Conservation (phyloP, 2,797 vertebrate species). For the Mus caroli region DNA sequence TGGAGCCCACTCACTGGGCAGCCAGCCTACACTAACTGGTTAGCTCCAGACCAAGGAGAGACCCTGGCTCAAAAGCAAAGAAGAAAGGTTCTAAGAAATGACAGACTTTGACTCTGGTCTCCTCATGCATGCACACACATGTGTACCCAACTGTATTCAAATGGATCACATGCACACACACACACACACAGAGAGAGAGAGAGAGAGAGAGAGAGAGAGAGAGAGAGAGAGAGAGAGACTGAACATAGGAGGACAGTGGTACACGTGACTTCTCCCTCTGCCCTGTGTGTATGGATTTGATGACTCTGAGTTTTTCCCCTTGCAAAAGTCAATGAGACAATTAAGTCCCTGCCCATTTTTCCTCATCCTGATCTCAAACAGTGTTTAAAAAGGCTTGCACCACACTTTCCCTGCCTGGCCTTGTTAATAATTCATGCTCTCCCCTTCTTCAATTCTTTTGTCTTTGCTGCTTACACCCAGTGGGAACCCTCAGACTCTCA, state of each 20-base stretch:
- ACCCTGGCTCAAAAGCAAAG: not conserved
- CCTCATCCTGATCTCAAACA: constrained; percentile 80
- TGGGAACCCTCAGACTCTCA: not conserved
- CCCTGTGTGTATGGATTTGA: constrained; percentile 74
- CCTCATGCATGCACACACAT: not conserved
- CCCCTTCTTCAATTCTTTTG: constrained; percentile 35
- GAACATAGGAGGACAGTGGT: not conserved
- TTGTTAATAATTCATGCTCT: constrained; percentile 79
- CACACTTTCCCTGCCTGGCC: constrained; percentile 77
- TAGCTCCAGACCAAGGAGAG: not conserved
- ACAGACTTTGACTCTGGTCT: not conserved
- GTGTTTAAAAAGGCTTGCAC: constrained; percentile 83
- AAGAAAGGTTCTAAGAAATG: not conserved
- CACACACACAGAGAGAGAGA: not conserved
- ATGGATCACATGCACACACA: not conserved
- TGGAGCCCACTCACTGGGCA: not conserved
- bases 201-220: not conserved
- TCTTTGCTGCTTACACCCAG: constrained; percentile 52
- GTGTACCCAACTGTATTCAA: not conserved
- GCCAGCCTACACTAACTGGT: not conserved
- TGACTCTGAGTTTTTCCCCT: constrained; percentile 81
- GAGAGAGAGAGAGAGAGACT: constrained; percentile 8
- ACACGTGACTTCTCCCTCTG: constrained; percentile 55
- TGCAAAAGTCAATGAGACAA: constrained; percentile 86
- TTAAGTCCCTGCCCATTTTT: constrained; percentile 85